Evolutionary conservation across 2,797 vertebrate genomes (phyloP).

Genomic region (Botia kubotai): DNA sequence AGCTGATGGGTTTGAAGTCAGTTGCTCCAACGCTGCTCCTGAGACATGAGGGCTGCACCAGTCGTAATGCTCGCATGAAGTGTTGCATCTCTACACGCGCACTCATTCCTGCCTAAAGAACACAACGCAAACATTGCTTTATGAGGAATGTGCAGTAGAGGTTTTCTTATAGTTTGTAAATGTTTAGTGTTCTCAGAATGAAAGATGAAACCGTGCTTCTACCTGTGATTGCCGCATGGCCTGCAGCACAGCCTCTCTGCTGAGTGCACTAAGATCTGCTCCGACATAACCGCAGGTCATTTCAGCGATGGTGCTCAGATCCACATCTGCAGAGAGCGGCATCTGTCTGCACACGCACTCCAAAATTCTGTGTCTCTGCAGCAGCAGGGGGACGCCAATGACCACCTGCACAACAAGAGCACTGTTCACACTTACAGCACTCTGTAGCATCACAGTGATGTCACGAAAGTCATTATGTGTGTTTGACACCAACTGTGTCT

Average conservation of each 20-base stretch:
- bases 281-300: constrained; percentile 90
- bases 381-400: constrained; percentile 86
- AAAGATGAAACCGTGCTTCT: constrained; percentile 28
- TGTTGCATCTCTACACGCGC: constrained; percentile 74
- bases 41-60: constrained; percentile 85
- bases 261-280: constrained; percentile 91
- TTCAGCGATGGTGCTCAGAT: constrained; percentile 82
- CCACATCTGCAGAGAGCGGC: constrained; percentile 77
- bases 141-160: not conserved
- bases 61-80: constrained; percentile 87
- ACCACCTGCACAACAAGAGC: constrained; percentile 76
- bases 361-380: constrained; percentile 86
- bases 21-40: constrained; percentile 84
- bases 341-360: constrained; percentile 81
- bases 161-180: too few relatives aligned
- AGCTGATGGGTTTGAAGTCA: constrained; percentile 83
- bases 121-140: not conserved
- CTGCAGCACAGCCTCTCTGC: constrained; percentile 89
- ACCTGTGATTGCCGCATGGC: constrained; percentile 83
- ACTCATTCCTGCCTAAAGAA: constrained; percentile 10
- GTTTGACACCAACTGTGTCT: not conserved
- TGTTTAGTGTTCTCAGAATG: not conserved
- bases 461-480: not conserved
- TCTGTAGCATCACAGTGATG: too few relatives aligned
- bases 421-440: not conserved